Percentiles rank a stretch among this genome's conserved stretches.
These are phyloP conservation scores for Dendrocincla fuliginosa DNA, from an alignment of 2,797 vertebrate species.

Conservation along the genomic window DNA sequence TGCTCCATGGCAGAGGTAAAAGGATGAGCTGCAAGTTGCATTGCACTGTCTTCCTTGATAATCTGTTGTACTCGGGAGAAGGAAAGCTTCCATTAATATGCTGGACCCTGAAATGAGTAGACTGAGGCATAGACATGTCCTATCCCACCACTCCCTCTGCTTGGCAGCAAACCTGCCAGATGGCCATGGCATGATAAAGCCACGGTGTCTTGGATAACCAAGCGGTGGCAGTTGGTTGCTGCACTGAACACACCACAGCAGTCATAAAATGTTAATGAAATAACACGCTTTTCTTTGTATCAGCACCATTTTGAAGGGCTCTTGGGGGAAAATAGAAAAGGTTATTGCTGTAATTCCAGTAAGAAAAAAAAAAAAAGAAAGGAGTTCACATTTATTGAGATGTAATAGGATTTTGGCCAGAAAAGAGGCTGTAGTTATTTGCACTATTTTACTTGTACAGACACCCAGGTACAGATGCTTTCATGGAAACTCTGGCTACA, in stretches of 20 bases:
- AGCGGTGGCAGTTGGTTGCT: background rate
- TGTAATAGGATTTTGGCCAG: background rate
- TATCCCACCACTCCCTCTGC: background rate
- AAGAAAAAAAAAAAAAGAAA: background rate
- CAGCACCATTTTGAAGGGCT: background rate
- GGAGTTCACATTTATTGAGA: background rate
- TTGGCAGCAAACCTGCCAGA: background rate
- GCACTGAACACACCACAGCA: background rate
- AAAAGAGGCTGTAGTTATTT: slow-evolving; percentile 60
- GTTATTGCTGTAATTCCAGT: background rate
- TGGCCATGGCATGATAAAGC: background rate
- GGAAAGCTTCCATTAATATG: background rate
- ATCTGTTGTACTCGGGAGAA: background rate
- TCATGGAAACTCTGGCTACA: slow-evolving; percentile 70
- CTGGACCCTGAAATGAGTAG: background rate
- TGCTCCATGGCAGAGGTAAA: background rate
- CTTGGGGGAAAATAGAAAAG: background rate
- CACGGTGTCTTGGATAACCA: background rate
- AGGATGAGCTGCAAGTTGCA: background rate
- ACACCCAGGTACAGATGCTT: slow-evolving; percentile 62
- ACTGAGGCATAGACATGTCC: background rate
- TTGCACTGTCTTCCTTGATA: background rate
- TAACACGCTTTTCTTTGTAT: background rate
- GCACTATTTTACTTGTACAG: slow-evolving; percentile 59
- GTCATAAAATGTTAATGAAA: background rate